A percentile compares a stretch with the other conserved stretches of the same genome.
These are phyloP conservation scores for Dendrocincla tyrannina DNA, from an alignment of 2,797 vertebrate genomes.

Conservation along the genomic window DNA sequence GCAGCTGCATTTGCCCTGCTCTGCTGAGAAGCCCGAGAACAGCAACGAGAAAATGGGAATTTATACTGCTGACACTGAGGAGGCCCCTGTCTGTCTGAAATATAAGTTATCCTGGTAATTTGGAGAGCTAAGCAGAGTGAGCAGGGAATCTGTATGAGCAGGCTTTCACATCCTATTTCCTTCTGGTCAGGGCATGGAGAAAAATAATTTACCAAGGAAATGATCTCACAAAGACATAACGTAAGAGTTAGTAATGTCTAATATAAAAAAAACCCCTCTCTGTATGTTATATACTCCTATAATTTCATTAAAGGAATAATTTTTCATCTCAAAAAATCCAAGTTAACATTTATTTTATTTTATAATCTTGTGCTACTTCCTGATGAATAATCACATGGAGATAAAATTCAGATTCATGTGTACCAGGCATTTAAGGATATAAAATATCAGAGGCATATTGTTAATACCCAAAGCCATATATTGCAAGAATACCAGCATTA, in stretches of 20 bases:
- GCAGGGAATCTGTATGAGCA: neutral
- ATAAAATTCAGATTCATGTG: neutral
- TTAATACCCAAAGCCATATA: neutral
- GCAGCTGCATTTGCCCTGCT: neutral
- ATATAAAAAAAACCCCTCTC: neutral
- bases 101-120: neutral
- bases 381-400: neutral
- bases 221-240: neutral
- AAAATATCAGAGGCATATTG: neutral
- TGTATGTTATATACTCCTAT: neutral
- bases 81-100: neutral
- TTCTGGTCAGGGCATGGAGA: neutral
- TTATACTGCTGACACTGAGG: neutral
- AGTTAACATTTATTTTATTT: neutral
- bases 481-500: neutral
- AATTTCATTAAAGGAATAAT: neutral
- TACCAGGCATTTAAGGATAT: neutral
- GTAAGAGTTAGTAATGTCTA: neutral
- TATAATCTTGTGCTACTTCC: neutral
- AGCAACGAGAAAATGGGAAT: neutral
- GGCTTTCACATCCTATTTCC: neutral
- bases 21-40: neutral
- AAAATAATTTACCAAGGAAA: conserved; percentile 14
- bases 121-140: conserved; percentile 10
- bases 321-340: neutral